Percentiles rank a stretch among this genome's conserved stretches.
These are phyloP conservation scores for Paratrypauchen microcephalus DNA, from an alignment of 2,797 vertebrate species.

Conservation along the genomic window DNA sequence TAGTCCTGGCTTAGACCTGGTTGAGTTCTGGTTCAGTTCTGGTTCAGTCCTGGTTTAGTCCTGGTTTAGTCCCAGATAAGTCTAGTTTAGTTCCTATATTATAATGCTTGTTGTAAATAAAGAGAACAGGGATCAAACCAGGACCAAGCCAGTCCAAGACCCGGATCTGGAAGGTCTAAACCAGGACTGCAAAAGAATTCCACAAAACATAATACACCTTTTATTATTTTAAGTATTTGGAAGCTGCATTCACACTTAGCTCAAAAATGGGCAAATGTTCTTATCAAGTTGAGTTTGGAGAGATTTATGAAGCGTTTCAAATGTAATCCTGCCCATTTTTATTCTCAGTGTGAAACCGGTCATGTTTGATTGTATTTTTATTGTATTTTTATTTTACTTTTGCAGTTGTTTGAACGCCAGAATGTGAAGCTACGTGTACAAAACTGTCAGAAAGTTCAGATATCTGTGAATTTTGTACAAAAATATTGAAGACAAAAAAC, in stretches of 20 bases:
- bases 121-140: neutral
- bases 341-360: neutral
- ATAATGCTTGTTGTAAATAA: neutral
- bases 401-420: constrained; percentile 68
- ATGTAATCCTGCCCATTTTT: neutral
- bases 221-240: constrained; percentile 11
- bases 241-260: constrained; percentile 22
- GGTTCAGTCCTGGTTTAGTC: no score
- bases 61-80: neutral
- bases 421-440: constrained; percentile 33
- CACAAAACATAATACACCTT: neutral
- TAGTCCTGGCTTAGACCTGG: no score
- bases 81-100: neutral
- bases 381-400: constrained; percentile 31
- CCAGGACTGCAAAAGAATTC: neutral
- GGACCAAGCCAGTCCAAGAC: neutral
- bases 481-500: constrained; percentile 24
- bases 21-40: no score
- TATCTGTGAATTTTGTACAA: constrained; percentile 85
- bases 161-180: neutral
- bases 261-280: neutral
- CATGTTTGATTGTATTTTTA: constrained; percentile 18
- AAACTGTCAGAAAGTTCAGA: constrained; percentile 44
- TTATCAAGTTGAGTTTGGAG: neutral
- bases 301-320: neutral